A percentile compares a stretch with the other conserved stretches of the same genome.
phyloP scores from a whole-genome alignment of 2,797 vertebrate species.

The Poeciliopsis presidionis region DNA sequence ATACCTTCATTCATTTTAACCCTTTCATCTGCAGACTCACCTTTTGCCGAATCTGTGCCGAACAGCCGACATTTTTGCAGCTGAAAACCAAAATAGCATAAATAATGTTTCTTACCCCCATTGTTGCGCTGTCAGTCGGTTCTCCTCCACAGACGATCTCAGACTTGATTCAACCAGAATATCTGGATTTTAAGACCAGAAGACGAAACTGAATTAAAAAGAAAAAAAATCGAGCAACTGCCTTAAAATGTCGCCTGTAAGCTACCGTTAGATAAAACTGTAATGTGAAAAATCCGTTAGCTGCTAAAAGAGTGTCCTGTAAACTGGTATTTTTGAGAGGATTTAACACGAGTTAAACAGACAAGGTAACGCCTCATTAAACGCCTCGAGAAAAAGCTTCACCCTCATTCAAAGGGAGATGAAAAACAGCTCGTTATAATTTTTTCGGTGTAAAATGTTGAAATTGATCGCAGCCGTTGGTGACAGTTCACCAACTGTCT shows the following conservation, averaged over 20 bases:
- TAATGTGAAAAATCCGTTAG: constrained; percentile 14
- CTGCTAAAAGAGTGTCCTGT: constrained; percentile 10
- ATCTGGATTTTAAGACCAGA: constrained; percentile 32
- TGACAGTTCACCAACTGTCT: constrained; percentile 33
- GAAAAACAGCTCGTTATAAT: background rate
- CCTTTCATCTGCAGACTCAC: background rate
- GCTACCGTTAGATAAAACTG: constrained; percentile 23
- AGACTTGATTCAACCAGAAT: constrained; percentile 43
- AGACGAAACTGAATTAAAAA: background rate
- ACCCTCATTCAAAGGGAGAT: constrained; percentile 11
- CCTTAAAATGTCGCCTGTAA: constrained; percentile 15
- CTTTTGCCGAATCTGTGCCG: background rate
- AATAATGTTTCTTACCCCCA: constrained; percentile 78
- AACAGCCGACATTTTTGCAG: background rate
- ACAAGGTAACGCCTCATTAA: constrained; percentile 31
- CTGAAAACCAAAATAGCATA: background rate
- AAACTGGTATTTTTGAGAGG: constrained; percentile 1
- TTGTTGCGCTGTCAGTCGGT: constrained; percentile 69
- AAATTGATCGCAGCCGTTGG: constrained; percentile 21
- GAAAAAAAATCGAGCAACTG: background rate
- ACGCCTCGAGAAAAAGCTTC: constrained; percentile 29
- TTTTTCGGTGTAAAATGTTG: constrained; percentile 21
- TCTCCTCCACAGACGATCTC: constrained; percentile 55
- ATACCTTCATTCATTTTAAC: constrained; percentile 22
- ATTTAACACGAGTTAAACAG: constrained; percentile 14